These are phyloP conservation scores for Columbina picui DNA, from an alignment of 2,113 vertebrate genomes.

Conservation along the genomic window DNA sequence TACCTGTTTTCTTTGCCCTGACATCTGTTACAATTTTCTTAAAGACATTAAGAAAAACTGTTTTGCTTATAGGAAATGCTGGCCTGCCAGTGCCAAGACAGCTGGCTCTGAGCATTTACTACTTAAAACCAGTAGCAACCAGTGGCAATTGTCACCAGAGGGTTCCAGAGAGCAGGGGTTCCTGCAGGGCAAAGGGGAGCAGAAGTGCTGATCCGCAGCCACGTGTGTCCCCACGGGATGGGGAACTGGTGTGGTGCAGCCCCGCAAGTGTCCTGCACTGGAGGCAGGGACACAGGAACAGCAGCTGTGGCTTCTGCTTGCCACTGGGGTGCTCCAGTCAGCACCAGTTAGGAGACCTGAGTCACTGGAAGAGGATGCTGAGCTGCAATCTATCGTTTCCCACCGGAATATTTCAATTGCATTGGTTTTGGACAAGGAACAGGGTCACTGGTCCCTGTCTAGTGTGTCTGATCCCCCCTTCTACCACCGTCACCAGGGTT, in stretches of 20 bases:
- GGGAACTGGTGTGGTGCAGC: fast-evolving
- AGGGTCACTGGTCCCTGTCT: background rate
- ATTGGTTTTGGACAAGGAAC: background rate
- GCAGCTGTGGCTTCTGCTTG: background rate
- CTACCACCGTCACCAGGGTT: background rate
- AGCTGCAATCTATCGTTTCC: background rate
- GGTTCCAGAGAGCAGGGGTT: background rate
- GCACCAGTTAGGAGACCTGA: background rate
- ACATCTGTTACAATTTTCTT: background rate
- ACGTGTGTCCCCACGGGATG: background rate
- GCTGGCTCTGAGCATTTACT: background rate
- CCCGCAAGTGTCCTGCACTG: background rate
- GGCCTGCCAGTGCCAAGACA: background rate
- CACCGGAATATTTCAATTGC: background rate
- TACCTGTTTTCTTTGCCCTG: background rate
- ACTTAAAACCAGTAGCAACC: background rate
- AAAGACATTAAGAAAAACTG: background rate
- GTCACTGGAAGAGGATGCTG: background rate
- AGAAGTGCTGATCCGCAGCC: background rate
- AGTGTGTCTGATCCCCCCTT: background rate
- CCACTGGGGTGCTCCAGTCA: background rate
- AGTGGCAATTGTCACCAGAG: background rate
- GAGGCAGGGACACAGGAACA: background rate
- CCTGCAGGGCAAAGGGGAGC: background rate
- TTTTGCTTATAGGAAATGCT: background rate